phyloP scores from a whole-genome alignment of 2,888 invertebrate genomes.

The Synanthedon vespiformis region DNA sequence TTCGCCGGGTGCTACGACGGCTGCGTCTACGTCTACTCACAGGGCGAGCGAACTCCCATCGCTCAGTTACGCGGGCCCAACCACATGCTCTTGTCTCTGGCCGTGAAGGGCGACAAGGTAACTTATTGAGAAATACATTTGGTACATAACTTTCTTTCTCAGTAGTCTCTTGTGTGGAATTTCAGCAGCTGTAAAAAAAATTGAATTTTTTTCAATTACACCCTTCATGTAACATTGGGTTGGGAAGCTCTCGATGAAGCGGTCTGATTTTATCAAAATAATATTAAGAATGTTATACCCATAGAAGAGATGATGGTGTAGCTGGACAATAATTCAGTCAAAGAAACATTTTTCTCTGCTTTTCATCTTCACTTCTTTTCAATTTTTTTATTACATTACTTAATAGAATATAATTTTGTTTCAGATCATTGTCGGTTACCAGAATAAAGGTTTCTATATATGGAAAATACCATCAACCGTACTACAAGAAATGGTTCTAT shows the following conservation, averaged over 20 bases:
- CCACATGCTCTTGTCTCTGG: slow-evolving; percentile 78
- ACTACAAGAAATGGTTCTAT: slow-evolving; percentile 62
- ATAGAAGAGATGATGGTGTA: no score
- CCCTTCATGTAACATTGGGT: slow-evolving; percentile 3
- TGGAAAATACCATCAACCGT: slow-evolving; percentile 72
- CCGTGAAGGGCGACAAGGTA: slow-evolving; percentile 75
- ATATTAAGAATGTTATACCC: no score
- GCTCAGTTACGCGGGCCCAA: slow-evolving; percentile 77
- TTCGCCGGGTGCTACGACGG: slow-evolving; percentile 85
- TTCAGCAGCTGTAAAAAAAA: no score
- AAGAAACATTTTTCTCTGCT: no score
- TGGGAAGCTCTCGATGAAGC: slow-evolving; percentile 8
- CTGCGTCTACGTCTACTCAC: slow-evolving; percentile 78
- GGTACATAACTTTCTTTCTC: no score
- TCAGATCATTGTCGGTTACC: slow-evolving; percentile 77
- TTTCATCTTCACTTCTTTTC: no score
- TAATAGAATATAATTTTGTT: slow-evolving; percentile 23
- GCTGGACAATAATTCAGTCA: no score
- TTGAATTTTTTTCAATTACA: not conserved
- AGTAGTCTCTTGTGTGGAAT: no score
- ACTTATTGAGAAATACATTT: not conserved
- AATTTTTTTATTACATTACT: not conserved
- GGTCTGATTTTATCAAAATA: not conserved
- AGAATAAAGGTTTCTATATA: slow-evolving; percentile 74
- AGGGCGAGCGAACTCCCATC: slow-evolving; percentile 62